These are phyloP conservation scores for Psephotus haematonotus DNA, from an alignment of 2,113 vertebrate genomes.

Conservation along the genomic window DNA sequence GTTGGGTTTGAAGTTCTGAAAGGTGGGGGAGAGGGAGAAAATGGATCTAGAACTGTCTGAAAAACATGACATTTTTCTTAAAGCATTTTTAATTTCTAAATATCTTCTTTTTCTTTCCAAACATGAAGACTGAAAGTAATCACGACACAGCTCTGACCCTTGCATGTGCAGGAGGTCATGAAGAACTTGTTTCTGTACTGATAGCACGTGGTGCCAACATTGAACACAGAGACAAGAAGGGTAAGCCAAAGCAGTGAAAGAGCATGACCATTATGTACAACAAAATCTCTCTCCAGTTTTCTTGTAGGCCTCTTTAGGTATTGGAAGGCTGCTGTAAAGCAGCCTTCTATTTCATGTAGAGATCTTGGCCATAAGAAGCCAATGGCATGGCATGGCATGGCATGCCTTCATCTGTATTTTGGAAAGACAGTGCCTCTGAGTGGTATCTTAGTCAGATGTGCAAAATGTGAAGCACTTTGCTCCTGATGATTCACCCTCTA, in stretches of 20 bases:
- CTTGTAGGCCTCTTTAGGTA: not conserved
- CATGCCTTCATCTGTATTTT: not conserved
- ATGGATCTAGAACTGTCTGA: not conserved
- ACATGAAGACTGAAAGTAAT: slow-evolving; percentile 91
- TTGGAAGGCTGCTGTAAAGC: not conserved
- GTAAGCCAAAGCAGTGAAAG: slow-evolving; percentile 63
- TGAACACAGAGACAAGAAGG: slow-evolving; percentile 98
- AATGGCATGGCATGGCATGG: no score
- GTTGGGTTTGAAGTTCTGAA: not conserved
- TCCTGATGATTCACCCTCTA: accelerated
- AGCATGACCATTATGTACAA: accelerated
- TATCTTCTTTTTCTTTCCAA: not conserved
- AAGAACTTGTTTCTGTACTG: slow-evolving; percentile 96
- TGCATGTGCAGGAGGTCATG: slow-evolving; percentile 95
- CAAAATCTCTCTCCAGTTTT: not conserved
- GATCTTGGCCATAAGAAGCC: accelerated
- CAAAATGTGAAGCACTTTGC: not conserved
- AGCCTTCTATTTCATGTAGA: not conserved
- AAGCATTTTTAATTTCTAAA: not conserved
- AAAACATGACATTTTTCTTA: not conserved
- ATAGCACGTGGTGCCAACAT: slow-evolving; percentile 96
- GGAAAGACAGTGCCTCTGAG: not conserved
- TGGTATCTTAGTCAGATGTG: not conserved
- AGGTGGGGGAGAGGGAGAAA: not conserved
- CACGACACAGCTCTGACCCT: slow-evolving; percentile 97